phyloP scores from a whole-genome alignment of 2,797 vertebrate species.

The Moxostoma hubbsi region DNA sequence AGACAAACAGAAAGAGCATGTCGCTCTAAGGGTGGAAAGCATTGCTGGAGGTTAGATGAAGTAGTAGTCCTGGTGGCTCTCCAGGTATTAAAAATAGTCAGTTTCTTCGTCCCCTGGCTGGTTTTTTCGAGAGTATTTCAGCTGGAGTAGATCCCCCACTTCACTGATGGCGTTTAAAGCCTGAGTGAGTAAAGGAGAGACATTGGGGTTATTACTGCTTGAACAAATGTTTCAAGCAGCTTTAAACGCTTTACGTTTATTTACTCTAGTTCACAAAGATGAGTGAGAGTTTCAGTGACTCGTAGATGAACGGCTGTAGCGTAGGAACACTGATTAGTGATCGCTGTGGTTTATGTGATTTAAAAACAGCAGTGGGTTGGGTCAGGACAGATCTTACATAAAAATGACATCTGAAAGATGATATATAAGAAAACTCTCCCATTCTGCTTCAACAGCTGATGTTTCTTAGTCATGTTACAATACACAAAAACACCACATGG shows the following conservation, averaged over 20 bases:
- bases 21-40: neutral
- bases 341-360: neutral
- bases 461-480: too few species aligned
- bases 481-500: too few species aligned
- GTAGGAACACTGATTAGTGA: too few species aligned
- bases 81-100: constrained; percentile 67
- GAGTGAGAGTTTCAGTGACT: neutral
- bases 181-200: constrained; percentile 67
- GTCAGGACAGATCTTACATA: neutral
- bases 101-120: constrained; percentile 72
- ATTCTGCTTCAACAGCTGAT: too few species aligned
- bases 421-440: too few species aligned
- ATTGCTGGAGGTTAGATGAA: constrained; percentile 62
- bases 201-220: neutral
- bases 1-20: constrained; percentile 9
- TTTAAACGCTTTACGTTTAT: neutral
- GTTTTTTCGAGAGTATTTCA: constrained; percentile 91
- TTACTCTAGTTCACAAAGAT: neutral
- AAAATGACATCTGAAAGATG: neutral
- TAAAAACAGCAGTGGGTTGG: neutral
- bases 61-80: constrained; percentile 68
- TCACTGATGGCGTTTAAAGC: constrained; percentile 88
- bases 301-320: neutral
- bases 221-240: too few species aligned
- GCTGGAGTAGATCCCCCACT: constrained; percentile 91